Percentiles rank a stretch among this genome's conserved stretches.
Conservation (phyloP, 2,797 vertebrate species). For the Rhinoraja longicauda region DNA sequence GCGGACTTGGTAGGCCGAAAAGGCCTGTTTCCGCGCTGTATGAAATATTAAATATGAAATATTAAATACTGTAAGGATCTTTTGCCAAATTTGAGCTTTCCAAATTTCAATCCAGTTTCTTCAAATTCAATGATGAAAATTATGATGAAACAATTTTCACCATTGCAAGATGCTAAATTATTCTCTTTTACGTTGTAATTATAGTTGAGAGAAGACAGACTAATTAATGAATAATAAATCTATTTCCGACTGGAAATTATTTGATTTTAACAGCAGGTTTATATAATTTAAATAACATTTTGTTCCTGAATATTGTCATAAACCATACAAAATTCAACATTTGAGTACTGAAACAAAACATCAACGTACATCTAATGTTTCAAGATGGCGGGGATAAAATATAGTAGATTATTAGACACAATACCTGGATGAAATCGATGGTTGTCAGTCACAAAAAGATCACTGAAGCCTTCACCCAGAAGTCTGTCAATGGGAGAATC, state of each 20-base stretch:
- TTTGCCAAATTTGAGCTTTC: background rate
- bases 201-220: background rate
- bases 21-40: too few relatives aligned
- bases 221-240: background rate
- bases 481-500: slow-evolving; percentile 96
- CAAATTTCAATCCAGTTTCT: background rate
- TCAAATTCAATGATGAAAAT: background rate
- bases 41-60: too few relatives aligned
- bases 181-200: background rate
- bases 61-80: background rate
- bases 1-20: too few relatives aligned
- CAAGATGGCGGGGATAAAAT: background rate
- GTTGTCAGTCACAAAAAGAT: slow-evolving; percentile 85
- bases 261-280: background rate
- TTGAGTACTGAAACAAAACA: background rate
- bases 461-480: slow-evolving; percentile 90
- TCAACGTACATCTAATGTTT: background rate
- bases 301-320: background rate
- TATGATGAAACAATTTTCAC: background rate
- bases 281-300: background rate
- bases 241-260: background rate
- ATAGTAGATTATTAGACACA: background rate
- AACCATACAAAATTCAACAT: background rate
- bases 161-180: background rate
- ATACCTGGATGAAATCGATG: slow-evolving; percentile 89